These are phyloP conservation scores for Amphilophus citrinellus DNA, from an alignment of 2,113 vertebrate genomes.

Conservation along the genomic window DNA sequence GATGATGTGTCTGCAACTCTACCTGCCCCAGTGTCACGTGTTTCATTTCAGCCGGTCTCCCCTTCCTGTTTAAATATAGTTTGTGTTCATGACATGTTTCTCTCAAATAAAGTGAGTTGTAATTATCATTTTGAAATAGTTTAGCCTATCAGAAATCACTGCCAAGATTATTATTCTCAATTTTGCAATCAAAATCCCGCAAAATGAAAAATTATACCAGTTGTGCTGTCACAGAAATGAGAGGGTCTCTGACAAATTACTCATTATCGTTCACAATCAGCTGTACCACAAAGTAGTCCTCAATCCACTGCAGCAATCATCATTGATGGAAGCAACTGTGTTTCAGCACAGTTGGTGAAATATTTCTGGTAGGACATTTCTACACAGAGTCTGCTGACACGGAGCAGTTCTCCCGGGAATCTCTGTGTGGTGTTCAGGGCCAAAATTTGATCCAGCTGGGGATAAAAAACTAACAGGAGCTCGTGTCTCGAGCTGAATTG, in stretches of 20 bases:
- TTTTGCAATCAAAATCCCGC: conserved; percentile 12
- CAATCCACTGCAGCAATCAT: background rate
- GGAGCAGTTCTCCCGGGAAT: too few relatives aligned
- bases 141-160: background rate
- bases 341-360: background rate
- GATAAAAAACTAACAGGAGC: too few relatives aligned
- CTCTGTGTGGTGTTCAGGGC: too few relatives aligned
- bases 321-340: conserved; percentile 11
- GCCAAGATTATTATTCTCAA: background rate
- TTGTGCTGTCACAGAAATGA: conserved; percentile 14
- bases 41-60: accelerated
- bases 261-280: conserved; percentile 24
- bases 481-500: too few relatives aligned
- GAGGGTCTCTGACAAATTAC: background rate
- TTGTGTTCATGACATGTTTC: background rate
- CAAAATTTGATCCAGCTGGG: too few relatives aligned
- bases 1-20: background rate
- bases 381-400: too few relatives aligned
- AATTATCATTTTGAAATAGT: background rate
- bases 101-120: background rate
- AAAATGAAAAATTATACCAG: background rate
- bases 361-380: too few relatives aligned
- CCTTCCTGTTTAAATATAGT: background rate
- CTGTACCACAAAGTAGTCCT: conserved; percentile 5
- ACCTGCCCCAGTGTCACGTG: too few relatives aligned